Conservation (phyloP, 2,888 invertebrate species). For the Gnatocerus cornutus region DNA sequence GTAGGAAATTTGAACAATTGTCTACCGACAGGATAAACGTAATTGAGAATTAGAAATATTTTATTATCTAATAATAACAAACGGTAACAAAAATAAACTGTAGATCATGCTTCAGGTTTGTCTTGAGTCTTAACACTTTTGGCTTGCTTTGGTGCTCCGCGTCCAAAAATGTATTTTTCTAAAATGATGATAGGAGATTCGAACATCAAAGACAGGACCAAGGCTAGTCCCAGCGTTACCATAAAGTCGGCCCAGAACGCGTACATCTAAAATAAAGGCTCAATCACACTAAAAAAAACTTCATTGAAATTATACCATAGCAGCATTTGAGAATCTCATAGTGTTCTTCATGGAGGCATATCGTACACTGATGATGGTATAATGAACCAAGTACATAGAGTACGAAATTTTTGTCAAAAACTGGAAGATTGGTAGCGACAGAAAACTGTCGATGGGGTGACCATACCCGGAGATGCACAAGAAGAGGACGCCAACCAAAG, state of each 20-base stretch:
- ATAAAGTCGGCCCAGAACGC: conserved; percentile 41
- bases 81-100: too few relatives aligned
- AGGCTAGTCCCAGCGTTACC: conserved; percentile 34
- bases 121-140: too few relatives aligned
- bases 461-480: conserved; percentile 64
- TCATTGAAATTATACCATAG: conserved; percentile 2
- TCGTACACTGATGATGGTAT: conserved; percentile 49
- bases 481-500: conserved; percentile 69
- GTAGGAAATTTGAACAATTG: too few relatives aligned
- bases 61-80: too few relatives aligned
- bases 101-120: too few relatives aligned
- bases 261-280: neutral
- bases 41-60: too few relatives aligned
- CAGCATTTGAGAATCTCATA: conserved; percentile 10
- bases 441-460: conserved; percentile 61
- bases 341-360: conserved; percentile 17
- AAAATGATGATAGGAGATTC: conserved; percentile 47
- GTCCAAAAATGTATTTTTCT: neutral
- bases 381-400: conserved; percentile 71
- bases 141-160: neutral
- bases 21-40: too few relatives aligned
- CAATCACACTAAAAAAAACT: neutral
- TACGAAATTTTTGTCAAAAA: conserved; percentile 72
- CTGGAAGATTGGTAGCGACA: conserved; percentile 71
- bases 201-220: conserved; percentile 43